Evolutionary conservation across 2,113 vertebrate genomes (phyloP).

Genomic region (Tyto alba): DNA sequence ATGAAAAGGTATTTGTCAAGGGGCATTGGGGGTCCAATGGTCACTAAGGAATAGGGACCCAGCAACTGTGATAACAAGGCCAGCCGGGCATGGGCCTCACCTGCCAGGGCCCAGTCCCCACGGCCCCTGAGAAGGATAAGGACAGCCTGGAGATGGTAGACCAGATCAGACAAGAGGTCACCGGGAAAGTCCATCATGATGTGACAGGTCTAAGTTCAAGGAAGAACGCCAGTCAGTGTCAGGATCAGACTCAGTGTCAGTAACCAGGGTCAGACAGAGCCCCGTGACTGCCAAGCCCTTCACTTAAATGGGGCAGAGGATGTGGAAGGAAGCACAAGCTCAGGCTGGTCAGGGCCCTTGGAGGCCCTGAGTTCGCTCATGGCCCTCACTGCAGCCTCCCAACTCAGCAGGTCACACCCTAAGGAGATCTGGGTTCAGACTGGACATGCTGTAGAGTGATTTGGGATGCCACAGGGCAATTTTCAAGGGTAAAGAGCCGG

Average conservation of each 20-base stretch:
- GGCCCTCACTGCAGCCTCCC: neutral
- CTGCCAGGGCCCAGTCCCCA: neutral
- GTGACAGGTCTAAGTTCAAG: neutral
- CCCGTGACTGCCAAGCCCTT: neutral
- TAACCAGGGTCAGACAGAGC: neutral
- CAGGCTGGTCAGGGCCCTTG: neutral
- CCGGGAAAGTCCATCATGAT: neutral
- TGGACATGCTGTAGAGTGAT: neutral
- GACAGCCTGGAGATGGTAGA: neutral
- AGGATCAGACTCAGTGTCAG: neutral
- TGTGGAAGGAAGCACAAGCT: neutral
- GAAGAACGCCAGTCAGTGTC: neutral
- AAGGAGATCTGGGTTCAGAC: neutral
- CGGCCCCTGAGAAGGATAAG: neutral
- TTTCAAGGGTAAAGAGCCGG: neutral
- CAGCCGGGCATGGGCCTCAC: neutral
- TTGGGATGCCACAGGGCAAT: neutral
- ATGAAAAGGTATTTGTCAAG: neutral
- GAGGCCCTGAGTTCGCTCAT: neutral
- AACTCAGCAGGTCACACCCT: neutral
- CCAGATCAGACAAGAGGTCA: neutral
- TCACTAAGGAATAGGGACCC: neutral
- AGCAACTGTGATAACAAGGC: neutral
- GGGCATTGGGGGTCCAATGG: neutral
- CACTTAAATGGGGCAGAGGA: fast-evolving